Base-by-base conservation (phyloP, 2,888 invertebrate species). In the Anthrax anthrax region DNA sequence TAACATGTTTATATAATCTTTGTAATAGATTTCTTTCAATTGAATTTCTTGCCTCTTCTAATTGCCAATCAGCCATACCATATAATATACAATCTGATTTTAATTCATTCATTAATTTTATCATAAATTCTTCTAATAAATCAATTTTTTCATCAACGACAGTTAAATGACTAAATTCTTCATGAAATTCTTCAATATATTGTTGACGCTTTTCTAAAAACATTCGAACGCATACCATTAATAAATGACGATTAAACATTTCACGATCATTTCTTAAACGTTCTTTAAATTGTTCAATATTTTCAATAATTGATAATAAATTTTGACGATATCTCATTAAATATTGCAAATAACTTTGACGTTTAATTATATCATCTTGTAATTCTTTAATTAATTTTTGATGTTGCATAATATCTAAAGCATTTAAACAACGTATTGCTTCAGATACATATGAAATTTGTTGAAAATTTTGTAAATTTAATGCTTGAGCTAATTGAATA, bases 11-110 rank as follows among this genome's bases (percentile, higher is more conserved):
- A 70, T 97, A 97, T 46, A 97, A 84, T 27, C 86, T 76, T 43
- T 87, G 85, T 75, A 96, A 86, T 9, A 96, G 78, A n/a, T 84
- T 81, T 41, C 94, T 75, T 64, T 97, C 96, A 52, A 97, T 81
- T 5, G 89, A 86, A 49, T 80, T 70, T 58, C 84, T 80, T 0
- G 86, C 88, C 57, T 82, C 77, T 50, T 83, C 80, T 36, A 88
- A 63, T 60, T 90, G 82, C 51, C 74, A 65, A 36, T 65, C 62
- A 14, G 56, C 56, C 62, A 64, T 64, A 76, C 83, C 80, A 69
- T 81, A 79, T 80, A 86, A 82, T 37, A 80, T 75, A 1, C 78
- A 74, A 64, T 82, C 82, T 8, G 74, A 72, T 52, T 79, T 77
- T 67, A 89, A 75, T 58, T 84, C 79, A 2, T 74, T 68, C 52